phyloP scores from a whole-genome alignment of 2,113 vertebrate species.

The Grammomys surdaster region DNA sequence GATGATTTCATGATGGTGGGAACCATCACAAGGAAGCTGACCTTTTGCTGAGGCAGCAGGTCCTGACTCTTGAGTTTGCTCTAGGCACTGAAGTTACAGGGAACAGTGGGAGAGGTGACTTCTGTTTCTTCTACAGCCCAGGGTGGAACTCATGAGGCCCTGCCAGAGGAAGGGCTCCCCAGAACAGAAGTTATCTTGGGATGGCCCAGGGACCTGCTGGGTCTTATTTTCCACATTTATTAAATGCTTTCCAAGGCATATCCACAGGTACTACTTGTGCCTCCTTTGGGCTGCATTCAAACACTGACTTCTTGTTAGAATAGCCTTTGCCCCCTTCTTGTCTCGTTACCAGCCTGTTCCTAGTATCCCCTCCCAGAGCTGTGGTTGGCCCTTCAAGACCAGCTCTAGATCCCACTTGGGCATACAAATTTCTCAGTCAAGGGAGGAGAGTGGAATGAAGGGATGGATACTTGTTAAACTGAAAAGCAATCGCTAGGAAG shows the following conservation, averaged over 20 bases:
- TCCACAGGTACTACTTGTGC: background rate
- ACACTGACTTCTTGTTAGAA: background rate
- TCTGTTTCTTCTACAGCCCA: background rate
- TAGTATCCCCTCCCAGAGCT: background rate
- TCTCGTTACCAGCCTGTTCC: background rate
- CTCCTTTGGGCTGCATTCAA: background rate
- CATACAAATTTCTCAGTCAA: background rate
- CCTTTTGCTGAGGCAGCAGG: background rate
- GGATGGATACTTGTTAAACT: background rate
- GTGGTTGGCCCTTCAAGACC: background rate
- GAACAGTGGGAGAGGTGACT: background rate
- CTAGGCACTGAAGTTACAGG: background rate
- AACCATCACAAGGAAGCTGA: background rate
- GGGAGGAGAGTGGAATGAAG: background rate
- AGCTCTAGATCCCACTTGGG: background rate
- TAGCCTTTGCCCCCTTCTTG: background rate
- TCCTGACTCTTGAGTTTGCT: background rate
- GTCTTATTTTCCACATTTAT: background rate
- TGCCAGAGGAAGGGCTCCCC: background rate
- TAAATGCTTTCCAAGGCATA: background rate
- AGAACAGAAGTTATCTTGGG: background rate
- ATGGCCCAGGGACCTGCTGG: background rate
- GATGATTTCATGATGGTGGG: background rate
- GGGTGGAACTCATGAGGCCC: background rate
- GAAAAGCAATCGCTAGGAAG: background rate